Base-by-base conservation (phyloP, 1,140 invertebrate species). In the Bombus balteatus region DNA sequence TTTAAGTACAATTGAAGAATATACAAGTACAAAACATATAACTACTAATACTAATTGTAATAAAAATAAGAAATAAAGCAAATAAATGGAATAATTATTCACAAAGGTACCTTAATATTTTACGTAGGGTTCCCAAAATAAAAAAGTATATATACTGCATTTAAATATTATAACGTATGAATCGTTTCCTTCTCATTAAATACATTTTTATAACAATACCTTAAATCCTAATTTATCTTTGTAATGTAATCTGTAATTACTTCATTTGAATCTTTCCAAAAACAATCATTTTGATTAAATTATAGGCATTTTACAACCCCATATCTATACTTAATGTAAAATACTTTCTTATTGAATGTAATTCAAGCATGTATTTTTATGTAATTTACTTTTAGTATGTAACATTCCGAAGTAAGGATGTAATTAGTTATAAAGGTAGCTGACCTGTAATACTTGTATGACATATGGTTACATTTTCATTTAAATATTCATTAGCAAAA, bases 351-450 rank as follows among this genome's bases (percentile, higher is more conserved):
- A 53, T 53, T 22, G 18, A 53, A 53, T 53, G 47, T 18, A 53
- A 18, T 53, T 53, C 47, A 18, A 18, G 47, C 5, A 53, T 53
- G 47, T 53, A 53, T 22, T 53, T 53, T 22, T 53, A 53, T 53
- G 47, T 53, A 53, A 53, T 22, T 18, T 53, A 2, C 5, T 53
- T 53, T 53, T 25, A 25, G 74, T 76, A 76, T 76, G 74, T 76
- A 76, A 76, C 53, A 59, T 76, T 32, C 74, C 53, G 74, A 74
- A 76, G 73, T 71, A 43, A 37, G 8, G 62, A 15, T 65, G 47
- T 53, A 53, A 53, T 18, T 53, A 22, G 1, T 53, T 22, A 53
- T 53, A 53, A 53, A 53, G 18, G 47, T 53, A 53, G 5, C 18
- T 53, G 18, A 53, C 22, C 4, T 22, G 18, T 47, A 47, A 6